Conservation (phyloP, 92 coral and sea anemone genomes). For the Palythoa heliodiscus region DNA sequence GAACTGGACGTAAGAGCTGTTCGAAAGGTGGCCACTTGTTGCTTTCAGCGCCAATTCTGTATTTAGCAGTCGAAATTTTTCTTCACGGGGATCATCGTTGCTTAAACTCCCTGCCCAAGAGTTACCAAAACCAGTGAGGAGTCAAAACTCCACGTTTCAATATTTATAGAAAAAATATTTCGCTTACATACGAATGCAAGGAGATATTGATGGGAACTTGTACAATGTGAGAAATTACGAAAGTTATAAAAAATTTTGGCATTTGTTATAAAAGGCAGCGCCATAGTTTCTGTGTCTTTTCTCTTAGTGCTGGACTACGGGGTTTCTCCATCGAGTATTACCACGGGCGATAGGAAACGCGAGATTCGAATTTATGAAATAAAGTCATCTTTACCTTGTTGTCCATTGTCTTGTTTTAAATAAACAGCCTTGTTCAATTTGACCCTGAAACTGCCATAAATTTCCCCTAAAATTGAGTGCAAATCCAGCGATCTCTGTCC, state of each 20-base stretch:
- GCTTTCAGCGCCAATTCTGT: not conserved
- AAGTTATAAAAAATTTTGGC: not conserved
- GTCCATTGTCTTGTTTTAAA: too few species aligned
- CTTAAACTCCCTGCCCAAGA: not conserved
- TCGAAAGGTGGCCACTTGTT: not conserved
- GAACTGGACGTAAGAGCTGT: not conserved
- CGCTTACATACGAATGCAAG: not conserved
- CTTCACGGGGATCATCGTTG: not conserved
- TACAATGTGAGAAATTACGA: not conserved
- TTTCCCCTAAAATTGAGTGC: too few species aligned
- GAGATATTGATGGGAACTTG: not conserved
- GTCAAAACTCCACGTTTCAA: not conserved
- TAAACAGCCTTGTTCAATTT: too few species aligned
- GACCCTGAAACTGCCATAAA: too few species aligned
- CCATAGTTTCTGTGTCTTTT: not conserved
- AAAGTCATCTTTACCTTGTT: too few species aligned
- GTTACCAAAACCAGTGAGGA: not conserved
- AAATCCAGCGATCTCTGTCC: too few species aligned
- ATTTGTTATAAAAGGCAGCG: not conserved
- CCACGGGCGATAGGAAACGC: too few species aligned
- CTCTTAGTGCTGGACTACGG: not conserved
- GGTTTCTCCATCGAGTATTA: not conserved
- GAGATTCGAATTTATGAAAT: too few species aligned
- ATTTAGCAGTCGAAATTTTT: not conserved
- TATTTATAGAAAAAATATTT: not conserved